These are phyloP conservation scores for Cirrhinus mrigala DNA, from an alignment of 2,797 vertebrate genomes.

Conservation along the genomic window DNA sequence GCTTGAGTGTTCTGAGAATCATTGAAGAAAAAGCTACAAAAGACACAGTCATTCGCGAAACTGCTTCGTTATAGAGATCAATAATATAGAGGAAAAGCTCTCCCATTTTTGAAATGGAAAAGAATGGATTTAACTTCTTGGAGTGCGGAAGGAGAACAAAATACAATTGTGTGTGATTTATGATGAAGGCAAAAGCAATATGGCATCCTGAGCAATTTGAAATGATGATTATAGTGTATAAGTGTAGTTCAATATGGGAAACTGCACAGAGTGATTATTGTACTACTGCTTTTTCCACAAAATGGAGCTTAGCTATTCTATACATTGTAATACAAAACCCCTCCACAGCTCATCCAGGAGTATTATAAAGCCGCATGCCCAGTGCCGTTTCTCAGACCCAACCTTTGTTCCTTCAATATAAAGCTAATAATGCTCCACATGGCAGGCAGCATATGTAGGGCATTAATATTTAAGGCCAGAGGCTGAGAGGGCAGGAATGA, in stretches of 20 bases:
- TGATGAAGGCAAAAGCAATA: not conserved
- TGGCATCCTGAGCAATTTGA: slow-evolving; percentile 14
- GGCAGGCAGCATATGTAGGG: slow-evolving; percentile 49
- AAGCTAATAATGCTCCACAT: slow-evolving; percentile 33
- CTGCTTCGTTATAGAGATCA: slow-evolving; percentile 13
- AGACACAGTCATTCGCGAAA: not conserved
- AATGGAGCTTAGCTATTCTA: not conserved
- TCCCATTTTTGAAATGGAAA: not conserved
- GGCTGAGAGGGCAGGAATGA: slow-evolving; percentile 38
- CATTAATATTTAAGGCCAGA: slow-evolving; percentile 56
- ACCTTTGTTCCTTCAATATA: slow-evolving; percentile 33
- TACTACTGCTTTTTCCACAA: not conserved
- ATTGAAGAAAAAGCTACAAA: not conserved
- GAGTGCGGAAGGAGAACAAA: not conserved
- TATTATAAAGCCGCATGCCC: slow-evolving; percentile 3
- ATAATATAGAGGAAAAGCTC: slow-evolving; percentile 25
- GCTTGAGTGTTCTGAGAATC: not conserved
- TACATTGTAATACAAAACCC: not conserved
- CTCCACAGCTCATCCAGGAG: not conserved
- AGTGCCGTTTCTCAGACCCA: not conserved
- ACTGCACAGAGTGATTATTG: not conserved
- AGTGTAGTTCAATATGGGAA: not conserved
- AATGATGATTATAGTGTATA: slow-evolving; percentile 24
- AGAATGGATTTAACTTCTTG: not conserved
- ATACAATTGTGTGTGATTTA: slow-evolving; percentile 36